phyloP scores from a whole-genome alignment of 30 jellyfish, hydroid and myxozoan genomes.

The Hydractinia echinata region DNA sequence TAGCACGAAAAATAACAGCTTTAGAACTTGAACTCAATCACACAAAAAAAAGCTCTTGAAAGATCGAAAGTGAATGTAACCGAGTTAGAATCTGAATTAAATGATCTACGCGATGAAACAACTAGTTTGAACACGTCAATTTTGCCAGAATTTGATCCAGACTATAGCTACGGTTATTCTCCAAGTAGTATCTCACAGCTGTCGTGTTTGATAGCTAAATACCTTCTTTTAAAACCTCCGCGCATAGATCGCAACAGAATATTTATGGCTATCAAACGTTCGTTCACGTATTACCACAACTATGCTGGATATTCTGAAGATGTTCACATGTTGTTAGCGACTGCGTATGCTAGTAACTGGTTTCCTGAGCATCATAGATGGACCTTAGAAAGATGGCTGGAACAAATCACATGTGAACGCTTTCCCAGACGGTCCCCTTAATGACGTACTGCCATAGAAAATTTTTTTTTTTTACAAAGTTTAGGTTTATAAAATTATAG shows the following conservation, averaged over 20 bases:
- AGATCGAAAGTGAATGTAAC: constrained; percentile 57
- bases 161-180: constrained; percentile 86
- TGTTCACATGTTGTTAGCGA: constrained; percentile 91
- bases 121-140: constrained; percentile 24
- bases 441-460: neutral
- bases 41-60: constrained; percentile 55
- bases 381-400: constrained; percentile 87
- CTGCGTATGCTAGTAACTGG: constrained; percentile 95
- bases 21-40: constrained; percentile 65
- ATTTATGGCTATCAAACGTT: constrained; percentile 91
- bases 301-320: constrained; percentile 96
- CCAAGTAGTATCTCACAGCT: constrained; percentile 91
- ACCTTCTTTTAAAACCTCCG: constrained; percentile 71
- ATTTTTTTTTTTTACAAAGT: no score
- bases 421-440: constrained; percentile 14
- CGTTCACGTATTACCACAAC: constrained; percentile 75
- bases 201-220: constrained; percentile 63
- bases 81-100: constrained; percentile 53
- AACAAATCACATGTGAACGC: constrained; percentile 44
- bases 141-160: constrained; percentile 86
- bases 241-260: constrained; percentile 84
- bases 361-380: constrained; percentile 89
- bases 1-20: constrained; percentile 67
- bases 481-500: no score
- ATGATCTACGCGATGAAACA: constrained; percentile 49